Evolutionary conservation across 2,113 vertebrate species (phyloP).

Genomic region (Zonotrichia leucophrys): DNA sequence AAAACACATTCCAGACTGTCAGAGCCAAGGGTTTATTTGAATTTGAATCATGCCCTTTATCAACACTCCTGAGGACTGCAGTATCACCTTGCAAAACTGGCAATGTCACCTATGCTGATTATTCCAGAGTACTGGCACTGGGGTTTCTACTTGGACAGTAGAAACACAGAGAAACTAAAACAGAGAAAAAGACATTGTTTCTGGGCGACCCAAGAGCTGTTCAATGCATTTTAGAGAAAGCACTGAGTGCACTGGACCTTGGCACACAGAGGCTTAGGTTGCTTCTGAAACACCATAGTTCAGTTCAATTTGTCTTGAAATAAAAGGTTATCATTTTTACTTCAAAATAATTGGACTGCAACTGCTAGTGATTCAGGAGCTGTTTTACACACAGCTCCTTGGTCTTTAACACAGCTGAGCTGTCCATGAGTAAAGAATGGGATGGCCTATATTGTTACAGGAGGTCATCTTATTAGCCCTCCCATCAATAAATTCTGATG

Average conservation of each 20-base stretch:
- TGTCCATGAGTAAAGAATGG: neutral
- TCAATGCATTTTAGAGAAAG: neutral
- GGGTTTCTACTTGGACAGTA: neutral
- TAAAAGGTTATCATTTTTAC: neutral
- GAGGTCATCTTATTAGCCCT: neutral
- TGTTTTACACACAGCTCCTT: neutral
- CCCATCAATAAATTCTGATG: neutral
- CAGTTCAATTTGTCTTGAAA: neutral
- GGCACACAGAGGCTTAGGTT: neutral
- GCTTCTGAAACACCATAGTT: neutral
- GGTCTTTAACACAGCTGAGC: neutral
- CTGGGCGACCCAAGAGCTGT: neutral
- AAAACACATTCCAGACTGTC: neutral
- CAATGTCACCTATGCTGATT: fast-evolving
- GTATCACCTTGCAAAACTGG: neutral
- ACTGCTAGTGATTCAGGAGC: neutral
- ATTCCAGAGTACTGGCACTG: neutral
- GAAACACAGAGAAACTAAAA: neutral
- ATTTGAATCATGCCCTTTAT: neutral
- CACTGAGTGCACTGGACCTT: fast-evolving
- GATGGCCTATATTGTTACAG: neutral
- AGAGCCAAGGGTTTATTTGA: neutral
- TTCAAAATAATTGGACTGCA: neutral
- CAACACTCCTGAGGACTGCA: neutral
- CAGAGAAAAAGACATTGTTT: neutral